Percentiles rank a stretch among this genome's conserved stretches.
phyloP scores from a whole-genome alignment of 2,113 vertebrate species.

The Gobiocypris rarus region DNA sequence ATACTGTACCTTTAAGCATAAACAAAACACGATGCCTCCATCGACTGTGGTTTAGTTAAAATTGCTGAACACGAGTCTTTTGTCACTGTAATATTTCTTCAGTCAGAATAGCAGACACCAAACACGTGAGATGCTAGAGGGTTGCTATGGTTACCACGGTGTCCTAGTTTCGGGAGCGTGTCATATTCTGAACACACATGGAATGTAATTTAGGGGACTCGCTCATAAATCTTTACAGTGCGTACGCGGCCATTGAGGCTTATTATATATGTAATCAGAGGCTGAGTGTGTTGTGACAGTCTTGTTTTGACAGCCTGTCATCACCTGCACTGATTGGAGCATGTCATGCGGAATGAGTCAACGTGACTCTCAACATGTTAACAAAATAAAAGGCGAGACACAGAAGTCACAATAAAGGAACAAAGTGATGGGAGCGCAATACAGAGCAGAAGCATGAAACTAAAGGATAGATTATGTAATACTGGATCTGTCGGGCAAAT shows the following conservation, averaged over 20 bases:
- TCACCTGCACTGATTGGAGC: neutral
- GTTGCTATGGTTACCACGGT: too few relatives aligned
- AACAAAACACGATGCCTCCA: too few relatives aligned
- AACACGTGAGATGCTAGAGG: too few relatives aligned
- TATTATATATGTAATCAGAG: neutral
- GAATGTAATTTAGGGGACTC: too few relatives aligned
- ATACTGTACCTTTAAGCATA: too few relatives aligned
- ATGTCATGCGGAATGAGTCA: neutral
- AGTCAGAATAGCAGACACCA: too few relatives aligned
- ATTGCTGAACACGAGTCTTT: too few relatives aligned
- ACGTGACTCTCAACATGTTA: neutral
- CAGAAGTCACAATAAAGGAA: constrained; percentile 10
- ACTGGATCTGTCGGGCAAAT: neutral
- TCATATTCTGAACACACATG: too few relatives aligned
- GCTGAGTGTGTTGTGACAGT: constrained; percentile 1
- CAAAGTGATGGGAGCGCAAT: neutral
- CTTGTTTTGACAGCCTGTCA: constrained; percentile 2
- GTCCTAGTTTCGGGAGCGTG: too few relatives aligned
- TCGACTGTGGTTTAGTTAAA: too few relatives aligned
- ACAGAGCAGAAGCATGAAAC: neutral
- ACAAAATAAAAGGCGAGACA: neutral
- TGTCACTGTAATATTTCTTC: too few relatives aligned
- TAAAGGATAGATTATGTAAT: constrained; percentile 9
- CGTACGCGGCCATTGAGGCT: neutral
- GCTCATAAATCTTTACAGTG: too few relatives aligned